Evolutionary conservation across 2,113 vertebrate genomes (phyloP), one percentile per base, ranked within the genome.

Genomic region (Nibea albiflora): DNA sequence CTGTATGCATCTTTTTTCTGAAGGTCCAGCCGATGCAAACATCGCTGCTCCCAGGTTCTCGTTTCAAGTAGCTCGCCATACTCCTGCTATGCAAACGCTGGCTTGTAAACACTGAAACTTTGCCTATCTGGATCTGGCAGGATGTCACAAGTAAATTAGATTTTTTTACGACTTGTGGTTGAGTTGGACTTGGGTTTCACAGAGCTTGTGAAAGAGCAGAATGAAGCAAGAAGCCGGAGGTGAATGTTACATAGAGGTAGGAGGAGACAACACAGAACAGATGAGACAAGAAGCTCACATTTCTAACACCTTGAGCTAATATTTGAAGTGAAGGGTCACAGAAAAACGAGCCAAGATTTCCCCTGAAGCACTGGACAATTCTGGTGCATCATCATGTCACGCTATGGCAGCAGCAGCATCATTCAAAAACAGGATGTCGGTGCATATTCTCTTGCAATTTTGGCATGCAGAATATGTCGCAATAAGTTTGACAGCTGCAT

Each of bases 1-100:
- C 31, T 31, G 31, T 31, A 5, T 57, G 19, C 19, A 10, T 44
- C 42, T 53, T 35, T 50, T 14, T 35, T 35, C 8, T 46, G 2
- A 52, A 46, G n/a, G 20, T 31, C 70, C 15, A 49, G 19, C 14
- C 22, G 69, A 77, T 46, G 56, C 24, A 31, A 65, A 63, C 62
- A 60, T 2, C 4, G 42, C 8, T n/a, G 47, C 53, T 65, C 26
- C 31, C 15, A 2, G 20, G 0, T 22, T 63, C 6, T 58, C 19
- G 9, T 47, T 61, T 20, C 39, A 64, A 4, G 22, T 12, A 76
- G n/a, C 5, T 64, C 15, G 3, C 1, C 46, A 39, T 68, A 5
- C 14, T 60, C 17, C 15, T 20, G 26, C 22, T 47, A 44, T 78
- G 16, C 24, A 58, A 57, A 4, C 24, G 5, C 19, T 19, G 39